Conservation (phyloP, 2,113 vertebrate genomes). For the Tauraco erythrolophus region DNA sequence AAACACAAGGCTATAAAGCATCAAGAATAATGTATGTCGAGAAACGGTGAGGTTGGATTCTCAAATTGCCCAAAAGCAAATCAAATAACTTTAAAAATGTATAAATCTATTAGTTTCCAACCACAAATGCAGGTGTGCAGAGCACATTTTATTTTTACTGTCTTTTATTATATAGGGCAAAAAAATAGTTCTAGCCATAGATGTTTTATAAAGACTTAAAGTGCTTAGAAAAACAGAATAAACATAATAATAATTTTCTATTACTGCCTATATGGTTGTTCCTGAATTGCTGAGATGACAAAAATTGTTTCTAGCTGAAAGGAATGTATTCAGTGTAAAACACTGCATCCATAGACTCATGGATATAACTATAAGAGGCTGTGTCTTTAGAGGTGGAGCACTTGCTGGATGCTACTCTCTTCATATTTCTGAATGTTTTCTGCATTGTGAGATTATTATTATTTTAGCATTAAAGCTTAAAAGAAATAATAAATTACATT, state of each 20-base stretch:
- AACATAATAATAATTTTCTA: not conserved
- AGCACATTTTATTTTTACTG: not conserved
- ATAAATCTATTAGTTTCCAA: not conserved
- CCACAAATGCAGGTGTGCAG: not conserved
- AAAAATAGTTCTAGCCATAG: fast-evolving
- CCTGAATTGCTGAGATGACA: not conserved
- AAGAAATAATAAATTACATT: not conserved
- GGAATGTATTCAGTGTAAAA: not conserved
- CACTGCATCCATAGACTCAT: not conserved
- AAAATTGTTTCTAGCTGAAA: not conserved
- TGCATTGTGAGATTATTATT: not conserved
- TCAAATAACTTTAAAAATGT: not conserved
- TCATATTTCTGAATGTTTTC: not conserved
- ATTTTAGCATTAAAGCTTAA: not conserved
- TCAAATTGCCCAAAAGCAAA: not conserved
- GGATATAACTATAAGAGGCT: not conserved
- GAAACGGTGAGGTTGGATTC: not conserved
- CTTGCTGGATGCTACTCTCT: not conserved
- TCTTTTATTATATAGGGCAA: not conserved
- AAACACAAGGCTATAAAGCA: not conserved
- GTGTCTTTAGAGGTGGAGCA: not conserved
- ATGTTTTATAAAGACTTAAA: not conserved
- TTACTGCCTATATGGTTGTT: not conserved
- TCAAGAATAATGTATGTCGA: not conserved
- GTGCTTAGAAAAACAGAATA: not conserved